phyloP scores from a whole-genome alignment of 2,113 vertebrate genomes.

The Fulmarus glacialis region DNA sequence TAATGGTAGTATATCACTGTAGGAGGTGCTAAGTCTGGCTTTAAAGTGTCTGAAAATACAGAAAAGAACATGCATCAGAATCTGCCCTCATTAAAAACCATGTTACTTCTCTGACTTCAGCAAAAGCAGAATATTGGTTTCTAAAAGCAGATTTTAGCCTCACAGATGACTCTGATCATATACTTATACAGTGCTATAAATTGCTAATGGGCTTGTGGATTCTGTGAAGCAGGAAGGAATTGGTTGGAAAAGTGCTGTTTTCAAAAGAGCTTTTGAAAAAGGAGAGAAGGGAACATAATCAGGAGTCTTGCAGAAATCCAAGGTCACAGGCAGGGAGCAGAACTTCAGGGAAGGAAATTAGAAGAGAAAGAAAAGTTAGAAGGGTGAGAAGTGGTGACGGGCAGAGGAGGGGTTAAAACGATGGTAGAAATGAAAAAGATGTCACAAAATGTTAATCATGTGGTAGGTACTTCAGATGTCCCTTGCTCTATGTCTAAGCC shows the following conservation, averaged over 20 bases:
- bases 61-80: conserved; percentile 23
- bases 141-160: conserved; percentile 38
- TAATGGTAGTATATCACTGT: not conserved
- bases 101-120: not conserved
- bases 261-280: conserved; percentile 34
- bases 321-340: not conserved
- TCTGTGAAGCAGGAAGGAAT: conserved; percentile 51
- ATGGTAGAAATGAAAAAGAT: not conserved
- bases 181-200: conserved; percentile 50
- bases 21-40: conserved; percentile 31
- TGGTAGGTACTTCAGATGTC: not conserved
- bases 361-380: not conserved
- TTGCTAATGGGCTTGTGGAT: conserved; percentile 39
- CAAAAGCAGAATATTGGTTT: conserved; percentile 36
- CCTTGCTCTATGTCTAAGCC: not conserved
- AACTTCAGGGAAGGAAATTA: not conserved
- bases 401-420: not conserved
- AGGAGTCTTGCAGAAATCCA: conserved; percentile 11
- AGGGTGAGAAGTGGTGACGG: not conserved
- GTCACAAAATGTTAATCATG: not conserved
- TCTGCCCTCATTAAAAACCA: conserved; percentile 24
- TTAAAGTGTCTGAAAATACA: conserved; percentile 31
- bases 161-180: conserved; percentile 29
- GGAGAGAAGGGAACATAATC: not conserved
- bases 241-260: conserved; percentile 42